Conservation (phyloP, 2,888 invertebrate species). For the Limnephilus lunatus region DNA sequence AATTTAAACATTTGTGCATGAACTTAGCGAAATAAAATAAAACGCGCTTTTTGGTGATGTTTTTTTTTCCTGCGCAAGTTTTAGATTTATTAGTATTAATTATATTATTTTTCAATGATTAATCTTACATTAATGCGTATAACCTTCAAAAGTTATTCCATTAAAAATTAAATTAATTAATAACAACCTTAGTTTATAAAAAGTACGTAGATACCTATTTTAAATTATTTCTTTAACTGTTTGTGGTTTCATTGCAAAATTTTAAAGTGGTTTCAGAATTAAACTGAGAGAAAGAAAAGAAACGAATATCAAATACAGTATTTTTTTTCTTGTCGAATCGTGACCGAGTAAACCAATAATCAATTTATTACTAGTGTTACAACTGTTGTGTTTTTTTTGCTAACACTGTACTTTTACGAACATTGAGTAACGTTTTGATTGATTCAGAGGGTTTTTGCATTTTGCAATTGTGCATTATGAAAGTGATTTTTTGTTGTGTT, state of each 20-base stretch:
- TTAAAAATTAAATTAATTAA: too few species aligned
- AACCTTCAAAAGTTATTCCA: too few species aligned
- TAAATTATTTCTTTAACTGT: not conserved
- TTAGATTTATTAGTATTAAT: too few species aligned
- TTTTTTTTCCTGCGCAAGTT: too few species aligned
- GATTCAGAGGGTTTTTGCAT: not conserved
- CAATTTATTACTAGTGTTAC: not conserved
- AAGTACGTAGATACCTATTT: too few species aligned
- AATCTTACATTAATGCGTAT: too few species aligned
- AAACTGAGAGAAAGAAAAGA: not conserved
- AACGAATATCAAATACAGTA: not conserved
- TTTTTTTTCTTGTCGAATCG: not conserved
- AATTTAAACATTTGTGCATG: too few species aligned
- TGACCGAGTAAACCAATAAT: not conserved
- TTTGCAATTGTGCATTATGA: not conserved
- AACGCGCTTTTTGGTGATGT: too few species aligned
- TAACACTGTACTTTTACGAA: not conserved
- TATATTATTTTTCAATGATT: too few species aligned
- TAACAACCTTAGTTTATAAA: not conserved
- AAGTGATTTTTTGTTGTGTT: not conserved
- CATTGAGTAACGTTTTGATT: not conserved
- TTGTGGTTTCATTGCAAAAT: not conserved
- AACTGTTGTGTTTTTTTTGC: not conserved
- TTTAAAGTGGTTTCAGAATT: not conserved
- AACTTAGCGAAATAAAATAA: too few species aligned